phyloP scores from a whole-genome alignment of 2,797 vertebrate genomes.

The Lutjanus argentimaculatus region DNA sequence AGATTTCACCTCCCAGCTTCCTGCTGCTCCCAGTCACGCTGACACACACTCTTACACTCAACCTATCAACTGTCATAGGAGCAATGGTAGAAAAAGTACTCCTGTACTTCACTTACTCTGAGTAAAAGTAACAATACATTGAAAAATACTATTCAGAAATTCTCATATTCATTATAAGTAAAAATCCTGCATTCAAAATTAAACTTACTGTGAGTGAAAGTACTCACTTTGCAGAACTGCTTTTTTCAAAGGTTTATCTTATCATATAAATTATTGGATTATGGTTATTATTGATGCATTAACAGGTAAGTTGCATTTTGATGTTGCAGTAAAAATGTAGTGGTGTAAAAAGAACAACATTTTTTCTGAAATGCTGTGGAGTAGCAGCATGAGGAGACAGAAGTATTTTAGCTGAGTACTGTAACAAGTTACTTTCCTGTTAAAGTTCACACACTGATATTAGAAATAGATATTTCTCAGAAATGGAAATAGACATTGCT shows the following conservation, averaged over 20 bases:
- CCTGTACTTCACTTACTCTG: not conserved
- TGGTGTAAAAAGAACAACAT: not conserved
- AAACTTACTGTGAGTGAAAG: not conserved
- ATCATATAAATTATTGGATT: not conserved
- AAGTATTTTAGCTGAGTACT: not conserved
- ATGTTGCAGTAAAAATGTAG: not conserved
- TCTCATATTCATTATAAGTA: not conserved
- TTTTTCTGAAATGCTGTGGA: not conserved
- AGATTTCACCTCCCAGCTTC: conserved; percentile 77
- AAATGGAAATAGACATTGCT: too few relatives aligned
- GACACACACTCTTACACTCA: conserved; percentile 74
- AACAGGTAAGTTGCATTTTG: not conserved
- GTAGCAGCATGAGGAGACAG: not conserved
- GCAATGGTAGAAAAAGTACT: conserved; percentile 14
- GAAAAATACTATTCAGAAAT: not conserved
- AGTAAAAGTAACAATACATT: not conserved
- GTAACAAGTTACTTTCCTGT: not conserved
- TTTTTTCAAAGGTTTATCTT: not conserved
- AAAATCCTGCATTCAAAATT: not conserved
- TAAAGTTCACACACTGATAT: too few relatives aligned
- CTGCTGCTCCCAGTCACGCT: conserved; percentile 71
- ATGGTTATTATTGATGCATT: not conserved
- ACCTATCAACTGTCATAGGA: conserved; percentile 29
- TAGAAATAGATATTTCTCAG: too few relatives aligned
- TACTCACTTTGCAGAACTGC: not conserved